Base-by-base conservation (phyloP, 1,140 invertebrate genomes). In the Drosophila repletoides region DNA sequence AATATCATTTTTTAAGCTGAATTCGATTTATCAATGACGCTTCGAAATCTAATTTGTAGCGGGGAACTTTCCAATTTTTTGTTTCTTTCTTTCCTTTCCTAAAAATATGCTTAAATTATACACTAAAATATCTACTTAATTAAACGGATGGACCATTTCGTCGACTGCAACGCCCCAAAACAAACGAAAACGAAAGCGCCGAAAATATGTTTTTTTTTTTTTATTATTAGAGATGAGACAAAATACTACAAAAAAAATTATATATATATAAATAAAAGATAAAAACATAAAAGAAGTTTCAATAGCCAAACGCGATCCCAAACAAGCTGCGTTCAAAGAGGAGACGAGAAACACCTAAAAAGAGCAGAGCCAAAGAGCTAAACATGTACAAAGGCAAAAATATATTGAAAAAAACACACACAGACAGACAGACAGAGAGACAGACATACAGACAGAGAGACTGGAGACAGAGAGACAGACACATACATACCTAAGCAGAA, bases 141-240 rank as follows among this genome's bases (percentile, higher is more conserved):
- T 80, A 76, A 60, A 63, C 49, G 74, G 45, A 40, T 51, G 43
- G 51, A 53, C 40, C 48, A 45, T 46, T 41, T 49, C 59, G 43
- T 49, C 46, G 45, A 17, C 51, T 61, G 40, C 17, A 46, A 29
- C 56, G 24, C 26, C 56, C 41, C 59, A 40, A 24, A 40, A 70
- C 56, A 43, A 79, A 79, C 59, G 76, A 79, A 79, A 79, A 71
- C 66, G 76, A 80, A 79, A 79, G 76, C 76, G 41, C 34, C 24
- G 21, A 34, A 40, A 7, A 74, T 41, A 38, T 52, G 45, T 26
- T 53, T 76, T 53, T 34, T 55, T 52, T 66, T n/a, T n/a, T n/a
- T n/a, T n/a, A n/a, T n/a, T n/a, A n/a, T n/a, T n/a, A n/a, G n/a
- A 31, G 31, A 38, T 14, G 34, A 51, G n/a, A 45, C 38, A n/a